Base-by-base conservation (phyloP, 1,140 invertebrate species). In the Temnothorax longispinosus region DNA sequence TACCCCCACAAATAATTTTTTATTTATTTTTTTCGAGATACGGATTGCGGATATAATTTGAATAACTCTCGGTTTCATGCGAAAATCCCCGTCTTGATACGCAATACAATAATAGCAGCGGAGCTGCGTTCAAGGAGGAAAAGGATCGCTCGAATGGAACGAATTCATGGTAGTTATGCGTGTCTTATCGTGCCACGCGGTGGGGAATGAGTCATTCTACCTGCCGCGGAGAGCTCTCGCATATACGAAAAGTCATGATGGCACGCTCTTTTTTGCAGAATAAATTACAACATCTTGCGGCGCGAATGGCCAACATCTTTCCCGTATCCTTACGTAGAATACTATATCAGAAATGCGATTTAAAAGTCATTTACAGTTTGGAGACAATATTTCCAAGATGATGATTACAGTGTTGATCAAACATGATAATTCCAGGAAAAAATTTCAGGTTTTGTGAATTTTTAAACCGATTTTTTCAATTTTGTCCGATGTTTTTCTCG, bases 141-240 rank as follows among this genome's bases (percentile, higher is more conserved):
- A 80, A 78, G 75, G 47, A 85, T 85, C 62, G 47, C 74, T 85
- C 60, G 75, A 85, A 85, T 56, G 84, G 84, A 85, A 85, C 84
- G 75, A 85, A 85, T 85, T 64, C 50, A 62, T 76, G 35, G 21
- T 44, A 80, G 75, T 85, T 85, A 85, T 85, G 64, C 58, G 58
- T 78, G 74, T 80, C 44, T 85, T 85, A 85, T 85, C 84, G 35
- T 78, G n/a, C 47, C 56, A 75, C 44, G 71, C 38, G 60, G 74
- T 65, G 10, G 41, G 74, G 38, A 80, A 65, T 85, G 84, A 85
- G 60, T 85, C 84, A 85, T 85, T 65, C 47, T 8, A 32, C 15
- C 32, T 78, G n/a, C 38, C 35, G 58, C 8, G 58, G 47, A 38
- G 69, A 62, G 41, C 41, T 60, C 27, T 27, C 13, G 18, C 27